Conservation (phyloP, 2,888 invertebrate species). For the Ischnura elegans region DNA sequence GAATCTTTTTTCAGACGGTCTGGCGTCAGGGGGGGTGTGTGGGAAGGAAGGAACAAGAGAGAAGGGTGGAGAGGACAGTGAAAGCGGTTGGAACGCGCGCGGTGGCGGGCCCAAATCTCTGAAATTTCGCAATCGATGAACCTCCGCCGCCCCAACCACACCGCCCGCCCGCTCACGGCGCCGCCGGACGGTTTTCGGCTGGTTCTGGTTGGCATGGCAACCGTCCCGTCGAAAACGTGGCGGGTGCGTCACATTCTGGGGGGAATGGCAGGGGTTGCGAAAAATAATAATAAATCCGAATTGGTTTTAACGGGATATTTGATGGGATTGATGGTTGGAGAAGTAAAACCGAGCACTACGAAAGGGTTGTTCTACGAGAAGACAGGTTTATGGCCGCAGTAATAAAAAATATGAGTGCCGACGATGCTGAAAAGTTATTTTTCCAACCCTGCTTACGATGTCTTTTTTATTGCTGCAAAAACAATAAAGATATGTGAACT, state of each 20-base stretch:
- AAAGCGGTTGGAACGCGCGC: not conserved
- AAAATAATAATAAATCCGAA: too few species aligned
- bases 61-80: not conserved
- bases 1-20: not conserved
- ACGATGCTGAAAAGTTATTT: too few species aligned
- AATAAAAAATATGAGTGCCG: too few species aligned
- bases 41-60: too few species aligned
- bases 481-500: too few species aligned
- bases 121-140: conserved; percentile 46
- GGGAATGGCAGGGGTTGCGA: not conserved
- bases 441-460: too few species aligned
- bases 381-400: too few species aligned
- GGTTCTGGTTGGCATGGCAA: conserved; percentile 11
- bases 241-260: not conserved
- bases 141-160: not conserved
- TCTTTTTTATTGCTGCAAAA: too few species aligned
- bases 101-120: not conserved
- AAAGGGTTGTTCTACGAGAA: too few species aligned
- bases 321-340: not conserved
- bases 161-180: not conserved
- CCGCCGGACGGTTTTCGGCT: not conserved
- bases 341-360: too few species aligned
- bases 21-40: not conserved
- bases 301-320: too few species aligned
- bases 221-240: not conserved